These are phyloP conservation scores for Panagrolaimus sp. DNA, from an alignment of 1,140 invertebrate species.

Conservation along the genomic window DNA sequence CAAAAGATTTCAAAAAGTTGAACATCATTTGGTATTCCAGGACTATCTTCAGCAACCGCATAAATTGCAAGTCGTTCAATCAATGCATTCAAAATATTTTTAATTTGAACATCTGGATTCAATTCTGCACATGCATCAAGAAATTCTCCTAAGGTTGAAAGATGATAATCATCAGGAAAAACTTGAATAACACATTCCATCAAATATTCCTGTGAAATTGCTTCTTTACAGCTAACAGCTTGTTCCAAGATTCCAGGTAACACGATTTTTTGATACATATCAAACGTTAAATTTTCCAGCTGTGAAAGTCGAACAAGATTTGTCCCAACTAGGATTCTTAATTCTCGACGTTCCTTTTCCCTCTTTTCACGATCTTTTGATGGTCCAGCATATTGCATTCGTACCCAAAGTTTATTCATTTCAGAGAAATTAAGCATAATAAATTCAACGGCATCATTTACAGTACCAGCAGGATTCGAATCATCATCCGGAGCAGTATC, in stretches of 20 bases:
- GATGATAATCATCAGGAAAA: slow-evolving; percentile 97
- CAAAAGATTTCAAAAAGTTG: slow-evolving; percentile 96
- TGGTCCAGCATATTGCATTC: slow-evolving; percentile 96
- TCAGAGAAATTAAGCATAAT: slow-evolving; percentile 97
- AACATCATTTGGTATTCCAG: slow-evolving; percentile 77
- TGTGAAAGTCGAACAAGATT: slow-evolving; percentile 93
- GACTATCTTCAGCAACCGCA: slow-evolving; percentile 65
- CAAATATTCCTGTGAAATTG: slow-evolving; percentile 97
- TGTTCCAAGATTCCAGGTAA: slow-evolving; percentile 70
- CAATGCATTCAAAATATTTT: slow-evolving; percentile 92
- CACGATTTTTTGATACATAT: slow-evolving; percentile 77
- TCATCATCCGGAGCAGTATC: slow-evolving; percentile 59
- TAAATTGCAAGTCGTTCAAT: slow-evolving; percentile 72
- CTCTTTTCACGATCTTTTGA: slow-evolving; percentile 82
- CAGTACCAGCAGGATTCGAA: slow-evolving; percentile 60
- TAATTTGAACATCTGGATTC: slow-evolving; percentile 78
- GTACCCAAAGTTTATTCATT: slow-evolving; percentile 99
- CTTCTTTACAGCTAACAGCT: slow-evolving; percentile 92
- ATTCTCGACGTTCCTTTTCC: slow-evolving; percentile 88
- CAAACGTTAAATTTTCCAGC: slow-evolving; percentile 85
- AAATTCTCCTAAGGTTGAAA: slow-evolving; percentile 87
- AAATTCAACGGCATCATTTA: slow-evolving; percentile 92
- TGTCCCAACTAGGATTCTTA: slow-evolving; percentile 75
- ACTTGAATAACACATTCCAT: slow-evolving; percentile 99
- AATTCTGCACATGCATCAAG: slow-evolving; percentile 93